These are phyloP conservation scores for Scalopus aquaticus DNA, from an alignment of 2,113 vertebrate species.

Conservation along the genomic window DNA sequence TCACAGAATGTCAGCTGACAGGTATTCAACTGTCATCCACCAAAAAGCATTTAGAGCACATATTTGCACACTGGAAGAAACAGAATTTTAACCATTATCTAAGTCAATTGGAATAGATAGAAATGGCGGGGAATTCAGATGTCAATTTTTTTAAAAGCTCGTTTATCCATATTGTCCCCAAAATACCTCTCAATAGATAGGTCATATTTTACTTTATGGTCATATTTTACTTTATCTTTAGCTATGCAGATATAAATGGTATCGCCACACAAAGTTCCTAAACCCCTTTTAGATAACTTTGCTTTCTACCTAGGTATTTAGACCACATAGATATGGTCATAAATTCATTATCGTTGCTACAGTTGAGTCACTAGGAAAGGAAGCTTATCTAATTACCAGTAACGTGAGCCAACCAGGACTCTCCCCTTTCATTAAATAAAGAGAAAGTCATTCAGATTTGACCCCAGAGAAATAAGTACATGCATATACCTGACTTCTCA, in stretches of 20 bases:
- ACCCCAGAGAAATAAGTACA: constrained; percentile 70
- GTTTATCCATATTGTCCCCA: constrained; percentile 52
- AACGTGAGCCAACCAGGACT: constrained; percentile 52
- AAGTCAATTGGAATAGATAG: constrained; percentile 45
- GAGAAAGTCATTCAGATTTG: constrained; percentile 62
- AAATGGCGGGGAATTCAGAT: constrained; percentile 50
- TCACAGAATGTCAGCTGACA: not conserved
- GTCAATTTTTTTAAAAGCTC: constrained; percentile 53
- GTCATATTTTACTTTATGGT: constrained; percentile 53
- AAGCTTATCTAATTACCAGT: constrained; percentile 71
- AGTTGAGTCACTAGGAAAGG: constrained; percentile 73
- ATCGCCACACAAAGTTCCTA: constrained; percentile 48
- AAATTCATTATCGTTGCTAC: constrained; percentile 67
- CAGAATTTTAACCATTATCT: constrained; percentile 46
- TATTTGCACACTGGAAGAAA: constrained; percentile 48
- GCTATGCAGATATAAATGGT: constrained; percentile 55
- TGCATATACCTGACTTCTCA: constrained; percentile 72
- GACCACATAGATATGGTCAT: constrained; percentile 40
- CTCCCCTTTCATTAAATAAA: constrained; percentile 69
- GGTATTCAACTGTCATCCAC: constrained; percentile 37
- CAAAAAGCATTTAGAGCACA: constrained; percentile 55
- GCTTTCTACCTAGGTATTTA: constrained; percentile 59
- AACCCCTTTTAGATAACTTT: constrained; percentile 33
- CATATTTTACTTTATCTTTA: constrained; percentile 64
- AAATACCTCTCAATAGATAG: constrained; percentile 60